Evolutionary conservation across 2,888 invertebrate species (phyloP).

Genomic region (Cenopis cana): DNA sequence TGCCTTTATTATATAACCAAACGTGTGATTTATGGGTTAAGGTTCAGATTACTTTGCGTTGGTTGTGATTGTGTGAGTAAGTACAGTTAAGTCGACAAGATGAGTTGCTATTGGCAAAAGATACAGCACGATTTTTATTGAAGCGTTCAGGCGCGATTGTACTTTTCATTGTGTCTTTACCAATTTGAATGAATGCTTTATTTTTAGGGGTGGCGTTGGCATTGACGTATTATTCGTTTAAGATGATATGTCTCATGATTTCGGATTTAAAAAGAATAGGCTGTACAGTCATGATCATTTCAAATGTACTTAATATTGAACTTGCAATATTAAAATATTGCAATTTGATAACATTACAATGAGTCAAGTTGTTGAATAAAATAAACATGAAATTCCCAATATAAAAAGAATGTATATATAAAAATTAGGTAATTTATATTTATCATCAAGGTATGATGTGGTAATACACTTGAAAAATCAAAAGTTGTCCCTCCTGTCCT

Average conservation of each 20-base stretch:
- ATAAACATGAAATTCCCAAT: too few relatives aligned
- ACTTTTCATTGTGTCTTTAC: constrained; percentile 38
- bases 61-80: constrained; percentile 25
- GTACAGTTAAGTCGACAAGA: constrained; percentile 46
- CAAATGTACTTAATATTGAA: neutral
- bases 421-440: neutral
- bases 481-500: too few relatives aligned
- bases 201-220: constrained; percentile 16
- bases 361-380: too few relatives aligned
- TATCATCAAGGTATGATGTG: too few relatives aligned
- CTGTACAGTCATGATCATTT: neutral
- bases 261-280: neutral
- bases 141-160: constrained; percentile 44
- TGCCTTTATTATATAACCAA: constrained; percentile 8
- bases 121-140: constrained; percentile 49
- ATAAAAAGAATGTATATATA: too few relatives aligned
- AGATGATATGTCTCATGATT: neutral
- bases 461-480: too few relatives aligned
- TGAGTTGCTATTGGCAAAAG: constrained; percentile 45
- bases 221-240: constrained; percentile 3
- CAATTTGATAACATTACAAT: too few relatives aligned
- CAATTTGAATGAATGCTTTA: constrained; percentile 22
- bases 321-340: too few relatives aligned
- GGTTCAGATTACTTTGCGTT: constrained; percentile 25
- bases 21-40: constrained; percentile 1